phyloP scores from a whole-genome alignment of 2,888 invertebrate species.

The Hydraecia micacea region DNA sequence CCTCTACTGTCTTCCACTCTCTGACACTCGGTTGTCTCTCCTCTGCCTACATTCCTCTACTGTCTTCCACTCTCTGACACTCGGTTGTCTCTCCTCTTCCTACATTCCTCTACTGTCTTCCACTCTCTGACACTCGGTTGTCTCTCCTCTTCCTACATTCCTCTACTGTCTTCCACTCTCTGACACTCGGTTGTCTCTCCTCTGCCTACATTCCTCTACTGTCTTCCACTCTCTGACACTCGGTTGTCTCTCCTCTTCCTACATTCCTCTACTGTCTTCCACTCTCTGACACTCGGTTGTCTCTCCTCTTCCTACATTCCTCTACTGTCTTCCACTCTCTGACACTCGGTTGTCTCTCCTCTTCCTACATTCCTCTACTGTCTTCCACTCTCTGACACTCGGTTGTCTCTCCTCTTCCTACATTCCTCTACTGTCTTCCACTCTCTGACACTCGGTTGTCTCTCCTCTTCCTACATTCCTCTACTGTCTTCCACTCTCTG shows the following conservation, averaged over 20 bases:
- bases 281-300: no score
- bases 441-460: no score
- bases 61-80: no score
- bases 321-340: no score
- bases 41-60: background rate
- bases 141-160: background rate
- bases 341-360: background rate
- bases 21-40: background rate
- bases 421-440: background rate
- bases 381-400: no score
- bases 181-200: background rate
- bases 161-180: no score
- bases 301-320: background rate
- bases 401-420: background rate
- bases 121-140: no score
- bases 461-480: no score
- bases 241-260: background rate
- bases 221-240: no score
- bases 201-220: background rate
- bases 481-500: background rate
- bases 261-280: background rate
- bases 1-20: background rate
- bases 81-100: background rate
- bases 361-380: background rate
- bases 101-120: background rate